Percentiles rank a stretch among this genome's conserved stretches.
Conservation (phyloP, 2,888 invertebrate species). For the Phaedon cochleariae region DNA sequence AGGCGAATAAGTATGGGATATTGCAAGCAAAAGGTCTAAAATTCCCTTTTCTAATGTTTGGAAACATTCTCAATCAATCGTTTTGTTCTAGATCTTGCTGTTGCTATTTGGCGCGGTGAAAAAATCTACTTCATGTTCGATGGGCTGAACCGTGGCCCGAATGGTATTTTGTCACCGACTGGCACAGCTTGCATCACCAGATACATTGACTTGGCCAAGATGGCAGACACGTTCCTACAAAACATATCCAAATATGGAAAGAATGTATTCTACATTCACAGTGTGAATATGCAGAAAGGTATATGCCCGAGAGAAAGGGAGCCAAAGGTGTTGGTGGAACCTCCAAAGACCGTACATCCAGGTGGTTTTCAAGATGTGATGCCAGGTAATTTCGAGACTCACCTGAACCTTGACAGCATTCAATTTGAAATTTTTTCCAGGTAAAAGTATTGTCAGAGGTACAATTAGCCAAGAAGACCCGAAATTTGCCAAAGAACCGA, state of each 20-base stretch:
- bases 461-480: constrained; percentile 62
- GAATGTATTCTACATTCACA: constrained; percentile 54
- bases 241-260: constrained; percentile 54
- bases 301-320: constrained; percentile 50
- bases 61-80: neutral
- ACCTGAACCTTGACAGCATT: too few relatives aligned
- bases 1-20: constrained; percentile 55
- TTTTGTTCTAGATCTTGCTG: constrained; percentile 40
- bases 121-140: constrained; percentile 63
- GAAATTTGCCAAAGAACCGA: constrained; percentile 65
- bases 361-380: constrained; percentile 40
- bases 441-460: constrained; percentile 59
- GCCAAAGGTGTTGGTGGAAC: constrained; percentile 41
- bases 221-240: constrained; percentile 52
- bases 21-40: constrained; percentile 55
- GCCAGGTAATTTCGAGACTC: constrained; percentile 11
- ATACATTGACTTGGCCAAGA: constrained; percentile 49
- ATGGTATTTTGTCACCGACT: constrained; percentile 52
- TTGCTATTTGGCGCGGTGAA: constrained; percentile 61
- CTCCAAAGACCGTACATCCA: constrained; percentile 34
- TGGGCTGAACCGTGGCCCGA: constrained; percentile 61
- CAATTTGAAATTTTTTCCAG: constrained; percentile 16
- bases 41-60: neutral
- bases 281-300: constrained; percentile 43
- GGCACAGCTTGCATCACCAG: constrained; percentile 60